Base-by-base conservation (phyloP, 2,888 invertebrate genomes). In the Eulithis prunata region DNA sequence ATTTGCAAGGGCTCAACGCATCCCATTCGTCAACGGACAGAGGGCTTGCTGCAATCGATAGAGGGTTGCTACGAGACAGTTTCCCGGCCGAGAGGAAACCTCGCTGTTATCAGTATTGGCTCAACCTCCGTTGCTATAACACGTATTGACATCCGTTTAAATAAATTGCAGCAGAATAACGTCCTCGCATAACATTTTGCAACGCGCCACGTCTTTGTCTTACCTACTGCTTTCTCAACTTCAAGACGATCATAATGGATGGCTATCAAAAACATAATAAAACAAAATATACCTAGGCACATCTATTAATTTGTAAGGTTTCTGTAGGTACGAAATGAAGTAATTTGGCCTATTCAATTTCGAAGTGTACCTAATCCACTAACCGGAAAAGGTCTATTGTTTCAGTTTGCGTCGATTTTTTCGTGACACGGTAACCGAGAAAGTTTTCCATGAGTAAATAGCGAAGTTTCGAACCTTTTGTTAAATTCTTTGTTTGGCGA, bases 21-120 rank as follows among this genome's bases (percentile, higher is more conserved):
- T 71, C 71, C 67, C 66, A 63, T 60, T 49, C 63, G 60, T 60
- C 67, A 68, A 60, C 51, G 41, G 41, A 38, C 21, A 43, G 55
- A 57, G 61, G 68, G 62, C 71, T 52, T n/a, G 60, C 57, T 73
- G 75, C 77, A 80, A 84, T 82, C 84, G 80, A 85, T 85, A 76
- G 76, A 77, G 71, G 71, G 83, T 82, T 75, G 81, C 80, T 75
- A 77, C 68, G 75, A 49, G 3, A 55, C 58, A 36, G 64, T 55
- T 64, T 59, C 58, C 58, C 76, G 60, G 70, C 69, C 70, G 32
- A 32, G 32, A 69, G n/a, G 71, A 67, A 66, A 38, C 28, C 64
- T 38, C 41, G 5, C 21, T 52, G 52, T 61, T 65, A 60, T 65
- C 61, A 61, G 60, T 57, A 11, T 46, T 57, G 2, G 41, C 41